Evolutionary conservation across 2,113 vertebrate genomes (phyloP).

Genomic region (Steatornis caripensis): DNA sequence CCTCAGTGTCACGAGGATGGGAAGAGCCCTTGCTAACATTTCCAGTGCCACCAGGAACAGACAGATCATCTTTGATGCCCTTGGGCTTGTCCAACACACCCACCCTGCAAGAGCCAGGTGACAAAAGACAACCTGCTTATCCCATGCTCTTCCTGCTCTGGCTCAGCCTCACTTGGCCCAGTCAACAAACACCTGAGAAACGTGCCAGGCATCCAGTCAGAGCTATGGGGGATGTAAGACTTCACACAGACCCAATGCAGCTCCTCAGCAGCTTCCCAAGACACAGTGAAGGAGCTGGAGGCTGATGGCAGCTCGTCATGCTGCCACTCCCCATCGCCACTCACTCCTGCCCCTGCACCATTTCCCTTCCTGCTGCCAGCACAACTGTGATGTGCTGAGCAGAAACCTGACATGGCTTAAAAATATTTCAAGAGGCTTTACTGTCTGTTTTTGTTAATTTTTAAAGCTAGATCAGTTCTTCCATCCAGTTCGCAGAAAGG

Average conservation of each 20-base stretch:
- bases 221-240: neutral
- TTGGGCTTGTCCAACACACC: neutral
- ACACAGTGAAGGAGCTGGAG: neutral
- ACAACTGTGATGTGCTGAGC: neutral
- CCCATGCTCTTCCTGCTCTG: neutral
- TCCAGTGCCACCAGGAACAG: neutral
- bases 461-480: neutral
- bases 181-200: neutral
- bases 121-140: neutral
- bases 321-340: rapidly evolving
- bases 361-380: neutral
- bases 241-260: neutral
- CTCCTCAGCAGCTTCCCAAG: neutral
- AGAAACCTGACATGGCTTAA: rapidly evolving
- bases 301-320: rapidly evolving
- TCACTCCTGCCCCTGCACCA: neutral
- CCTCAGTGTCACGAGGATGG: neutral
- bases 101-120: neutral
- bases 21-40: neutral
- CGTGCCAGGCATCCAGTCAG: neutral
- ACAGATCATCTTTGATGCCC: neutral
- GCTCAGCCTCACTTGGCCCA: neutral
- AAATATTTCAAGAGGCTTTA: neutral
- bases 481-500: neutral
- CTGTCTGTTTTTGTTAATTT: neutral